Evolutionary conservation across 2,888 invertebrate genomes (phyloP), one percentile per base, ranked within the genome.

Genomic region (Gibbula magus): DNA sequence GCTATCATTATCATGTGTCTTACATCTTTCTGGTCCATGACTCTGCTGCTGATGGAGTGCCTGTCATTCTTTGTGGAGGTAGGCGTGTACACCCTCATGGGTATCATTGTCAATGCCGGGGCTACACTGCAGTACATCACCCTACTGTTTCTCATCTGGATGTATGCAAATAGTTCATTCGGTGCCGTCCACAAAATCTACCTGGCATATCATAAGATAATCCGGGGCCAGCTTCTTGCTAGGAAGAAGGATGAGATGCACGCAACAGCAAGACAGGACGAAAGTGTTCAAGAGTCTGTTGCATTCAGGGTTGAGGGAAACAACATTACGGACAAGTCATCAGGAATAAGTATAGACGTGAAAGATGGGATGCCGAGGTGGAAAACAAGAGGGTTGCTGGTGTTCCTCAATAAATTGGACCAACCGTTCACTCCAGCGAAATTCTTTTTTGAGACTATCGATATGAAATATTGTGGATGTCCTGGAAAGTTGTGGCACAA

Each of bases 41-140:
- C 89, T 0, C 79, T 91, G 73, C 83, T 91, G 45, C 80, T 89
- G 13, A 89, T 89, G 75, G 92, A 92, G 79, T 85, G 87, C 45
- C 79, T 89, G 7, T 89, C 90, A 3, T 91, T 91, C 78, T 75
- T 89, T n/a, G 89, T 90, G 5, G 91, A 92, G 83, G 79, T 91
- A 18, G 79, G 81, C 18, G 88, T 90, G 5, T 89, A 91, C 79
- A 90, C 91, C 0, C 78, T 90, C 52, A 89, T 92, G 84, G 91
- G 92, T 1, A 83, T 91, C 20, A 88, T 92, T 32, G 85, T 92
- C 4, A 91, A 91, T 78, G 90, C 91, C 0, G 86, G 87, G 4
- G 78, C 85, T 29, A 86, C 87, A 0, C 79, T 89, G 52, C 87
- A 89, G 56, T 91, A 91, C 79, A 61, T 91, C 8, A 88, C 91